Percentiles rank a stretch among this genome's conserved stretches.
Conservation (phyloP, 1,140 invertebrate genomes). For the Portunus trituberculatus region DNA sequence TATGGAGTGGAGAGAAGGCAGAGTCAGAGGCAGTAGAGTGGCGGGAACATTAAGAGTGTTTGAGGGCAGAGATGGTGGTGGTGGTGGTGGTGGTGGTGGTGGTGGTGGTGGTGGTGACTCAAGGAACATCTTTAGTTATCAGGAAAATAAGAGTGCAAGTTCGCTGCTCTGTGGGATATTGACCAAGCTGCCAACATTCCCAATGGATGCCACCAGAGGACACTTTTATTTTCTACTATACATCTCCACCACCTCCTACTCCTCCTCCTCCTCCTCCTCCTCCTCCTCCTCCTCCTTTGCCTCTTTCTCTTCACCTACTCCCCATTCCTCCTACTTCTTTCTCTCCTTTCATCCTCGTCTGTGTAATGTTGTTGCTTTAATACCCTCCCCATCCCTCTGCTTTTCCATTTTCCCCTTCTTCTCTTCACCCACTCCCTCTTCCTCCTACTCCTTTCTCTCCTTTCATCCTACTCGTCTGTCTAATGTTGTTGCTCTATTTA, state of each 20-base stretch:
- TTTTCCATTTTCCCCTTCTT: neutral
- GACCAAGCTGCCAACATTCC: constrained; percentile 39
- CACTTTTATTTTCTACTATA: neutral
- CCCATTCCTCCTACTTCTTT: neutral
- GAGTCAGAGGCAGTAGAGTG: neutral
- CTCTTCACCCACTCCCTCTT: neutral
- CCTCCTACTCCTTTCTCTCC: neutral
- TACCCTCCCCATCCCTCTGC: no score
- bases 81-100: neutral
- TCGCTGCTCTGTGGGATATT: neutral
- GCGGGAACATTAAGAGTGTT: neutral
- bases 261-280: neutral
- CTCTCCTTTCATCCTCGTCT: neutral
- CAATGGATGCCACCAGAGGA: neutral
- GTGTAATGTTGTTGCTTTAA: no score
- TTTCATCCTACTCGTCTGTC: neutral
- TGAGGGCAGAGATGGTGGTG: neutral
- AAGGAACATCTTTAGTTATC: constrained; percentile 24
- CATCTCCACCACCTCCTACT: neutral
- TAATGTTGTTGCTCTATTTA: neutral
- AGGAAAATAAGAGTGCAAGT: constrained; percentile 11
- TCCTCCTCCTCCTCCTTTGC: no score
- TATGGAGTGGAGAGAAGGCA: neutral
- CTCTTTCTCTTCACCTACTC: neutral
- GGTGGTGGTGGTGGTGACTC: neutral